phyloP scores from a whole-genome alignment of 2,888 invertebrate genomes.

The Andrena dorsata region DNA sequence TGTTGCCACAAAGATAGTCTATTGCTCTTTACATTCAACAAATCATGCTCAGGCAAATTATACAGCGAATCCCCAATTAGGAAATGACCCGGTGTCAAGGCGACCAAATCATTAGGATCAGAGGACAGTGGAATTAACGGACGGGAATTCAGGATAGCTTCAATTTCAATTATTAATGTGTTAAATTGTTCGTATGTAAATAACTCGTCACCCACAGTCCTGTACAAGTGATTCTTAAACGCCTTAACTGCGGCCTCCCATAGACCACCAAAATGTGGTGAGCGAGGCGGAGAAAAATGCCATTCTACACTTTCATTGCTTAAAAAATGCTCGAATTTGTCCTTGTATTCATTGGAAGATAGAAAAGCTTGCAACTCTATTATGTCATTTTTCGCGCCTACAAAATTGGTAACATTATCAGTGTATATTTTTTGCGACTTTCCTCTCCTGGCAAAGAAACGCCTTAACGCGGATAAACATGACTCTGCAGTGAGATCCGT shows the following conservation, averaged over 20 bases:
- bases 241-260: not conserved
- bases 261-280: too few relatives aligned
- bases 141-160: not conserved
- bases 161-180: not conserved
- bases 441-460: not conserved
- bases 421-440: not conserved
- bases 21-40: not conserved
- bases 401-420: constrained; percentile 11
- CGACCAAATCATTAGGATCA: constrained; percentile 7
- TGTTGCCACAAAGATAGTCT: not conserved
- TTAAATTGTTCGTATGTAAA: not conserved
- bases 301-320: not conserved
- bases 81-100: constrained; percentile 5
- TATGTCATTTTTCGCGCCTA: not conserved
- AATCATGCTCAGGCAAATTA: not conserved
- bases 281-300: constrained; percentile 1
- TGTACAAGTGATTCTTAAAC: constrained; percentile 13
- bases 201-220: not conserved
- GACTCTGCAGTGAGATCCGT: constrained; percentile 7
- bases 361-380: too few relatives aligned
- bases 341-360: too few relatives aligned
- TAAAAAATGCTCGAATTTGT: too few relatives aligned
- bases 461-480: not conserved
- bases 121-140: not conserved
- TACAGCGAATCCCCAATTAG: constrained; percentile 14